Conservation (phyloP, 2,797 vertebrate species). For the Eulemur albifrons region DNA sequence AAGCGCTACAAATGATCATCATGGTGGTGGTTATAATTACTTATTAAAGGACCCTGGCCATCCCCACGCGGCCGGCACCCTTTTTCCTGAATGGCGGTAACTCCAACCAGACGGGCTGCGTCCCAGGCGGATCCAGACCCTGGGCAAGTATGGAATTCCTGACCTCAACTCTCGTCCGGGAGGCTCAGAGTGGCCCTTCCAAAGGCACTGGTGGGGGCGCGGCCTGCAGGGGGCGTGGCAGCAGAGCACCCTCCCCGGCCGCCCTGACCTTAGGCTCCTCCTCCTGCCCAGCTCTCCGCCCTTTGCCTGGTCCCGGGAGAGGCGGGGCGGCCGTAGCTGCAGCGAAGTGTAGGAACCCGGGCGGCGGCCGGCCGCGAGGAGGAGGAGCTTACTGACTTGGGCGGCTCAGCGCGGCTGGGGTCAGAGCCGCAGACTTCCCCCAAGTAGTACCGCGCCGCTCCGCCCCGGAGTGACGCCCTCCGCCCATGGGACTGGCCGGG, state of each 20-base stretch:
- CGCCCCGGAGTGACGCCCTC: constrained; percentile 67
- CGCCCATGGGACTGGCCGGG: constrained; percentile 72
- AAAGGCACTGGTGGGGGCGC: rapidly evolving
- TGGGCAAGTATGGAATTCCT: background rate
- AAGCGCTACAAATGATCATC: background rate
- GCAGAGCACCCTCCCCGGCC: background rate
- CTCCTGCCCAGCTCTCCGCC: constrained; percentile 56
- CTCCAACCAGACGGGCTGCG: background rate
- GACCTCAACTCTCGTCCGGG: background rate
- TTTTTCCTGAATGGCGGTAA: background rate
- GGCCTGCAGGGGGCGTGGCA: background rate
- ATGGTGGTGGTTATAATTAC: background rate
- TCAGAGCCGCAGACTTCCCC: constrained; percentile 57
- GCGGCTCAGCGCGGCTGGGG: constrained; percentile 23
- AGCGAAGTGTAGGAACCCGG: constrained; percentile 58
- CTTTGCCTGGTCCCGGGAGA: constrained; percentile 56
- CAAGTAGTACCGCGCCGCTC: constrained; percentile 60
- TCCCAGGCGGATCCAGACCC: background rate
- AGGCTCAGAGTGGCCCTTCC: background rate
- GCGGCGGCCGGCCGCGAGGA: background rate
- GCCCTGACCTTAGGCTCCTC: constrained; percentile 63
- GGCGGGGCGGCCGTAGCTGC: constrained; percentile 62
- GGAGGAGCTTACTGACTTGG: constrained; percentile 41
- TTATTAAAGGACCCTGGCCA: background rate
- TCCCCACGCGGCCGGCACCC: background rate